Conservation (phyloP, 2,888 invertebrate species). For the Meganola albula region DNA sequence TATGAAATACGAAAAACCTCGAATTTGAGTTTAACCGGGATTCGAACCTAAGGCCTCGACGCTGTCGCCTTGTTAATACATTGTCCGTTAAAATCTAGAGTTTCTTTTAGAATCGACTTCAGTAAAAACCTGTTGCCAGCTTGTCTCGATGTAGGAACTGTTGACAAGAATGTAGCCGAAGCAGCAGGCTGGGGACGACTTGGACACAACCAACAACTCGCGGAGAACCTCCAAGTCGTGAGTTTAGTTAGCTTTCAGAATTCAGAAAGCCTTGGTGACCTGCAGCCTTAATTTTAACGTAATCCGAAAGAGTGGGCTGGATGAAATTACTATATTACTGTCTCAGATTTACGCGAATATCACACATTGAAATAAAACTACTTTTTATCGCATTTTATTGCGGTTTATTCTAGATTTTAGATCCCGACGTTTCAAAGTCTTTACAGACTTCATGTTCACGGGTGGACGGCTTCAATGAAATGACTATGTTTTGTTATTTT, state of each 20-base stretch:
- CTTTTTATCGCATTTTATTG: not conserved
- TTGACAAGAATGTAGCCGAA: not conserved
- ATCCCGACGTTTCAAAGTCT: too few species aligned
- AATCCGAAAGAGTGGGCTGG: not conserved
- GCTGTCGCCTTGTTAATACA: too few species aligned
- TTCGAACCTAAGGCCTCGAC: too few species aligned
- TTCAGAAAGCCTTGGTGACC: not conserved
- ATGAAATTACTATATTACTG: not conserved
- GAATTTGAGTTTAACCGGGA: too few species aligned
- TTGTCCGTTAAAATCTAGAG: too few species aligned
- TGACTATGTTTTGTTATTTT: too few species aligned
- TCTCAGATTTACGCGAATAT: not conserved
- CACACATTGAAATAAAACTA: not conserved
- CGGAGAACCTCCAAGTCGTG: slow-evolving; percentile 23
- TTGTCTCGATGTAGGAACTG: slow-evolving; percentile 8
- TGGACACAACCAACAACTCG: slow-evolving; percentile 12
- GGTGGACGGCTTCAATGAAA: too few species aligned
- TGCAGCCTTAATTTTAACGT: not conserved
- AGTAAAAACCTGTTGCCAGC: slow-evolving; percentile 17
- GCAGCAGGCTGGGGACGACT: slow-evolving; percentile 23
- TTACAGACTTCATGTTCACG: too few species aligned
- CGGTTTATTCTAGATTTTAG: too few species aligned
- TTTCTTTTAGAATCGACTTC: slow-evolving; percentile 18
- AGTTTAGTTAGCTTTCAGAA: slow-evolving; percentile 3
- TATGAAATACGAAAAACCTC: too few species aligned